Percentiles rank a stretch among this genome's conserved stretches.
phyloP scores from a whole-genome alignment of 2,888 invertebrate species.

The Hyalella azteca region DNA sequence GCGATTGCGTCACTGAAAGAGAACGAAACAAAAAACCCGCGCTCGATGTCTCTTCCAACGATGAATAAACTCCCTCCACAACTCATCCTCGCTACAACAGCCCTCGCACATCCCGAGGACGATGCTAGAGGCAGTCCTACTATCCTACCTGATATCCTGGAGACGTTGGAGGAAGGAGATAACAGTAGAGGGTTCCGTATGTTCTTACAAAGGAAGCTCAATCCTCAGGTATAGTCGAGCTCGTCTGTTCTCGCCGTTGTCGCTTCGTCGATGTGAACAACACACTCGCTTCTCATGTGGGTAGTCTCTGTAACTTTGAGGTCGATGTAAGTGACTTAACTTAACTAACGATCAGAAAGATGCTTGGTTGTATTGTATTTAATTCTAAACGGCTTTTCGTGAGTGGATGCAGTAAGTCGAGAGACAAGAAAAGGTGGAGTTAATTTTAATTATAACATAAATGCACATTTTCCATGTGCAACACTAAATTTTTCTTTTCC shows the following conservation, averaged over 20 bases:
- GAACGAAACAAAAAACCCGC: neutral
- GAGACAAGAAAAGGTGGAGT: too few relatives aligned
- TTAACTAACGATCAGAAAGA: too few relatives aligned
- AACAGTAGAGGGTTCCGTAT: conserved; percentile 29
- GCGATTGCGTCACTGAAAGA: too few relatives aligned
- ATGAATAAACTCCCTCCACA: neutral
- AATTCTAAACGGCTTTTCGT: too few relatives aligned
- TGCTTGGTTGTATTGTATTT: too few relatives aligned
- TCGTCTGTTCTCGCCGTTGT: neutral
- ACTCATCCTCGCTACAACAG: neutral
- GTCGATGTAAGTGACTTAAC: too few relatives aligned
- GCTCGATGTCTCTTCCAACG: neutral
- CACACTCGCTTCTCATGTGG: conserved; percentile 6
- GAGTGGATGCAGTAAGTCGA: too few relatives aligned
- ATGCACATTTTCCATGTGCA: too few relatives aligned
- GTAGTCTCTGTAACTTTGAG: too few relatives aligned
- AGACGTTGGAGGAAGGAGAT: conserved; percentile 6
- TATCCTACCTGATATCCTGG: neutral
- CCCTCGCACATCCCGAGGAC: neutral
- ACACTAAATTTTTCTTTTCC: too few relatives aligned
- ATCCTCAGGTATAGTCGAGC: conserved; percentile 1
- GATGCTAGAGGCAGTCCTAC: conserved; percentile 11
- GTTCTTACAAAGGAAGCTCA: conserved; percentile 24
- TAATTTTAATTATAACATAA: too few relatives aligned
- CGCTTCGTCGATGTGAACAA: neutral